Evolutionary conservation across 2,888 invertebrate species (phyloP), one percentile per base, ranked within the genome.

Genomic region (Ganaspis brasiliensis): DNA sequence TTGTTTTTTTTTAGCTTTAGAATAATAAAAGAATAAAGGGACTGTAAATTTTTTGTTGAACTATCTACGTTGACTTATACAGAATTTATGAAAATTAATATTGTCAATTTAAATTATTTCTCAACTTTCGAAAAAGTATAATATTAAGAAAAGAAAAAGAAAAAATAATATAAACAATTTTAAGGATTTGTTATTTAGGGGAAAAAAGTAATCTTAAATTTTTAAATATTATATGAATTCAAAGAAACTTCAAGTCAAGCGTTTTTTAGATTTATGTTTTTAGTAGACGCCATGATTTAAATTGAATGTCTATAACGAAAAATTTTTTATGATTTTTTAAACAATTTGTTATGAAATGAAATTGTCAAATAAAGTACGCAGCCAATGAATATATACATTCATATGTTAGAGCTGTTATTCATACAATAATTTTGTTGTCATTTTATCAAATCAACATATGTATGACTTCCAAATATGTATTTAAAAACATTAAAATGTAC

Each of bases 401-500:
- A 19, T 19, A 19, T 19, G 16, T 52, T 19, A 6, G 9, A n/a
- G 16, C 49, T 19, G 19, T 16, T 52, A 52, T 49, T 3, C 49
- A 16, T 49, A 49, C 5, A 49, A 52, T 19, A 52, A 9, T 52
- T 19, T 19, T 6, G 19, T 16, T 8, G 52, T 52, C 52, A 52
- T 19, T 24, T 67, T 67, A 21, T 67, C 37, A 24, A 45, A 67
- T 45, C 19, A 14, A n/a, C 24, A 37, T 45, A 45, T 67, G 67
- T 24, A 45, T 67, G 45, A 45, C 67, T 67, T 67, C 24, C 67
- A 45, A 40, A 40, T 45, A 45, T 45, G 40, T 40, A 45, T 24
- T 67, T 45, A n/a, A 45, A 24, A 45, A 67, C 21, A 14, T 40
- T 21, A 67, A 63, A 67, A 67, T 67, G 45, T 67, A 67, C 24